Base-by-base conservation (phyloP, 2,113 vertebrate species). In the Struthidea cinerea region DNA sequence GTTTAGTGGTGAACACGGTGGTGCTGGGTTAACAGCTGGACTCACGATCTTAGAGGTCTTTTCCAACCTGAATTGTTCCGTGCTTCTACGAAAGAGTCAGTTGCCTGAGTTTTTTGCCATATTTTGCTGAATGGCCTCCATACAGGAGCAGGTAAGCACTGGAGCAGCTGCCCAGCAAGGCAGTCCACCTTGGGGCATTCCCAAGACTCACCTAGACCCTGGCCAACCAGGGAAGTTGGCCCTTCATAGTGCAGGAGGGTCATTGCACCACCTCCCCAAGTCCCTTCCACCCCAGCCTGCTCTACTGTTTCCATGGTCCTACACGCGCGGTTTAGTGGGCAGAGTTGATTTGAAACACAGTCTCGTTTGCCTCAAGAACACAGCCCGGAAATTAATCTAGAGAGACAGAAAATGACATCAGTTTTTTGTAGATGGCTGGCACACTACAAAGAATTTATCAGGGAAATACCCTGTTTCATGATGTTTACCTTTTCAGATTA, bases 401-500 rank as follows among this genome's bases (percentile, higher is more conserved):
- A 59, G 44, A 49, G 57, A 64, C 0, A 3, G 87, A 91, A 93
- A 91, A 85, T 79, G 22, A 76, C 23, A 7, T 79, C 67, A 85
- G 35, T 15, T 85, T 75, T 84, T 76, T 4, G 3, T 13, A 79
- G 82, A 47, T 1, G 7, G 24, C 28, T 89, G 53, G 28, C n/a
- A 42, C 16, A 30, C 68, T 46, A 65, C 50, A 52, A 82, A 76
- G 44, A 75, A 68, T 35, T 1, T 52, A 69, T n/a, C 46, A 80
- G 46, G 74, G 53, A 60, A 87, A 94, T 64, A 79, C 53, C 8
- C 21, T 59, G 37, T 37, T 71, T 61, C 26, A 8, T 21, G 12
- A 57, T 37, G 41, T 75, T 89, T 89, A 82, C 81, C 57, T 82
- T 91, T 65, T 70, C 75, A 73, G 69, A 93, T 68, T 57, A 75